A percentile compares a stretch with the other conserved stretches of the same genome.
Conservation (phyloP, 1,140 invertebrate species). For the Hermetia illucens region DNA sequence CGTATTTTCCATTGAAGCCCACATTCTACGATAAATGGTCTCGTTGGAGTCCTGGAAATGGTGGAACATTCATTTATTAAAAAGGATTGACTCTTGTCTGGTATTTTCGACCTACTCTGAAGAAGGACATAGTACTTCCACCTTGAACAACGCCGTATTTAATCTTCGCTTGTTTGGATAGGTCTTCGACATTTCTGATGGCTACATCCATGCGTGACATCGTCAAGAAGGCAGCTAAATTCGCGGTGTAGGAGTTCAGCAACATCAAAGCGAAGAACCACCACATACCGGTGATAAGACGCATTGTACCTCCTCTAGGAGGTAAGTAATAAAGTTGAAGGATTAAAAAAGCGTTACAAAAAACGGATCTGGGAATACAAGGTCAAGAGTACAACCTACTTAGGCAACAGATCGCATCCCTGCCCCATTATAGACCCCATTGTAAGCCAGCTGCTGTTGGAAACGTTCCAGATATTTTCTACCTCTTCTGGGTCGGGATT, state of each 20-base stretch:
- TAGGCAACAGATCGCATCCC: conserved; percentile 64
- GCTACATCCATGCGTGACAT: conserved; percentile 68
- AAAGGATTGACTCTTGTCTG: conserved; percentile 37
- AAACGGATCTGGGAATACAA: too few species aligned
- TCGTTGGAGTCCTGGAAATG: conserved; percentile 25
- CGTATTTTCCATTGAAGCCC: conserved; percentile 58
- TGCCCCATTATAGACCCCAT: conserved; percentile 68
- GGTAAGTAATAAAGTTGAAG: too few species aligned
- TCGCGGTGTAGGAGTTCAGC: conserved; percentile 90
- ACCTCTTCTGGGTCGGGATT: conserved; percentile 63
- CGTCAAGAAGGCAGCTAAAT: conserved; percentile 88
- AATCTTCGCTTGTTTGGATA: conserved; percentile 77
- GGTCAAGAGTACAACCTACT: too few species aligned
- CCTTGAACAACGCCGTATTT: conserved; percentile 66
- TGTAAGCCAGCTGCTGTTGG: conserved; percentile 65
- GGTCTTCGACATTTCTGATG: conserved; percentile 78
- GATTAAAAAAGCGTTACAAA: too few species aligned
- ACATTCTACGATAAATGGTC: conserved; percentile 36
- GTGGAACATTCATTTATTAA: not conserved
- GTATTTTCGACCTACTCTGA: conserved; percentile 51
- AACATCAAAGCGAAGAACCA: conserved; percentile 97
- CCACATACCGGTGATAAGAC: conserved; percentile 77
- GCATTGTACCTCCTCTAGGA: conserved; percentile 60
- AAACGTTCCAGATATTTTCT: conserved; percentile 64
- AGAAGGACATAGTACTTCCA: conserved; percentile 64